Conservation (phyloP, 2,888 invertebrate genomes). For the Limnephilus auricula region DNA sequence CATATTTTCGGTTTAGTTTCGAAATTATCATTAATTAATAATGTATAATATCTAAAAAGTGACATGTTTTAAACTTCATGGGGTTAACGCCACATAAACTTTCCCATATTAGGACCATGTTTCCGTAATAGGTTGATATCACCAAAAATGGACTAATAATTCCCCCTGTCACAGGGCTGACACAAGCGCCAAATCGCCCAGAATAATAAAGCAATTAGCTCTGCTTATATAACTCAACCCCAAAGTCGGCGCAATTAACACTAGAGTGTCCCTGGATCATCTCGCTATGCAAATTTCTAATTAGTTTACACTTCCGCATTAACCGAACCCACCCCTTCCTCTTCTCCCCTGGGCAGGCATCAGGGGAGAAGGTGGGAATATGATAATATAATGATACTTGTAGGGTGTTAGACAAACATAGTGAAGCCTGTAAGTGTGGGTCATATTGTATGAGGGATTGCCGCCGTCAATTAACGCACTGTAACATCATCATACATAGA, state of each 20-base stretch:
- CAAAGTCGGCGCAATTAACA: background rate
- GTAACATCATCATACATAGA: no score
- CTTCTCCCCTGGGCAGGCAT: no score
- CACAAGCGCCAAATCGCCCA: background rate
- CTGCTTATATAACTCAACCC: background rate
- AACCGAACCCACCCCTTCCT: background rate
- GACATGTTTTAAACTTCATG: background rate
- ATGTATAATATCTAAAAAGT: background rate
- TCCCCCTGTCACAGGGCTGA: background rate
- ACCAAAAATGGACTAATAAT: background rate
- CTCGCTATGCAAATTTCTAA: slow-evolving; percentile 17
- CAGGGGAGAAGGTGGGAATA: background rate
- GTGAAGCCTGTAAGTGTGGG: no score
- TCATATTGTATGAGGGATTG: no score
- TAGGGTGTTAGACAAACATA: background rate
- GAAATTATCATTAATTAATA: background rate
- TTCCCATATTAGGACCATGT: background rate
- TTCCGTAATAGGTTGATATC: background rate
- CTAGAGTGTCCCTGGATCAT: background rate
- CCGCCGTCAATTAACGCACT: no score
- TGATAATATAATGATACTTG: background rate
- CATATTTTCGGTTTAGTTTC: background rate
- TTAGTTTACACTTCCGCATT: slow-evolving; percentile 16
- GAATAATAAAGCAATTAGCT: background rate
- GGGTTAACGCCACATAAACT: background rate